Conservation (phyloP, 2,113 vertebrate species). For the Phaethornis superciliosus region DNA sequence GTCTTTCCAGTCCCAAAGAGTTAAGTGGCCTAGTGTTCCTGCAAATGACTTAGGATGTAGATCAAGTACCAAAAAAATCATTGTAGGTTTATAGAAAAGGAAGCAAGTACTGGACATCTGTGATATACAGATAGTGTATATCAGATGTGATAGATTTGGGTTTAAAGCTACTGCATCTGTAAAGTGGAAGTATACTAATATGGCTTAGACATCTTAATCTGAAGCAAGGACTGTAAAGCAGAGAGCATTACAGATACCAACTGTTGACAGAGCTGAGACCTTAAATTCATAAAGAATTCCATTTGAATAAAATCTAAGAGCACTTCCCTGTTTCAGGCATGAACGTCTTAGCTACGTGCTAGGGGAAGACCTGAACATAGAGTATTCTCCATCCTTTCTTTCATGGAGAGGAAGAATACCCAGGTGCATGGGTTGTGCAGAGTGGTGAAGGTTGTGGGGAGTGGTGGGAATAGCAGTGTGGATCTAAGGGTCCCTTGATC, state of each 20-base stretch:
- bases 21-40: neutral
- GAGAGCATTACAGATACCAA: neutral
- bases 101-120: neutral
- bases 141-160: too few species aligned
- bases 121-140: too few species aligned
- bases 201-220: neutral
- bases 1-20: neutral
- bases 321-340: neutral
- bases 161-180: neutral
- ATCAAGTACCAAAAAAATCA: neutral
- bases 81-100: neutral
- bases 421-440: neutral
- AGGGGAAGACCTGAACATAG: neutral
- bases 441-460: neutral
- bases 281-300: neutral
- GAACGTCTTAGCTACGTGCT: neutral
- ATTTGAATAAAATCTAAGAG: neutral
- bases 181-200: neutral
- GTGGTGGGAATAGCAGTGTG: neutral
- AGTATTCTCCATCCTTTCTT: neutral
- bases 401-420: neutral
- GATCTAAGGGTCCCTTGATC: neutral
- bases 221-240: neutral
- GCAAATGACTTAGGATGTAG: neutral
- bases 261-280: neutral